These are phyloP conservation scores for Allolobophora icterica DNA, from an alignment of 2,888 invertebrate genomes.

Conservation along the genomic window DNA sequence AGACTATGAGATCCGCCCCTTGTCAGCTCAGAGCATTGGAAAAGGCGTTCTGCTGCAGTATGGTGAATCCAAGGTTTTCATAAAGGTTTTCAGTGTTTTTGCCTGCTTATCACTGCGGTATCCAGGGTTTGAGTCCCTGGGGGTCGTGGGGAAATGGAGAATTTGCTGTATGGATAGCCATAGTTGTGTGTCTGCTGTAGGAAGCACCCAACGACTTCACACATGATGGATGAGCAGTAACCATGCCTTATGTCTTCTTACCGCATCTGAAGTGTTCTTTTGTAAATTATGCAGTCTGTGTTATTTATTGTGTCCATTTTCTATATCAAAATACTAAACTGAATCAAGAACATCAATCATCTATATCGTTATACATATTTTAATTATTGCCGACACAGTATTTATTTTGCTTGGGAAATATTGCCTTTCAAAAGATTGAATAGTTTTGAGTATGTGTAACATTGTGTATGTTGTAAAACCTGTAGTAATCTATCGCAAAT, in stretches of 20 bases:
- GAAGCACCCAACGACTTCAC: neutral
- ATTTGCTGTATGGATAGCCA: neutral
- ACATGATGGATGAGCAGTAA: neutral
- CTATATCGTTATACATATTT: neutral
- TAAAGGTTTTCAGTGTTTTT: neutral
- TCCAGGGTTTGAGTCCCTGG: too few relatives aligned
- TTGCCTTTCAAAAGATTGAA: neutral
- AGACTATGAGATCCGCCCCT: neutral
- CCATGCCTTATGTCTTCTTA: neutral
- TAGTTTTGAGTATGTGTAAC: neutral
- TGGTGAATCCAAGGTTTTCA: neutral
- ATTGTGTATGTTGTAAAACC: neutral
- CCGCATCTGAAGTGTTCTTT: neutral
- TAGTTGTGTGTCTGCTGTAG: neutral
- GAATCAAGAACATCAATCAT: neutral
- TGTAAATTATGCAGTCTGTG: neutral
- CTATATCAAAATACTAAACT: neutral
- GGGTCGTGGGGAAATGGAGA: too few relatives aligned
- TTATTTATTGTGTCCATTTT: neutral
- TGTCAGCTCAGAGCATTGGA: neutral
- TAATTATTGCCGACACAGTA: conserved; percentile 17
- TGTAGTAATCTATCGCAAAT: neutral
- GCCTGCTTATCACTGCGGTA: too few relatives aligned
- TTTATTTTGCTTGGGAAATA: neutral
- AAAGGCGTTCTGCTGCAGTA: neutral